phyloP scores from a whole-genome alignment of 2,113 vertebrate genomes.

The Gallinago jamesoni region DNA sequence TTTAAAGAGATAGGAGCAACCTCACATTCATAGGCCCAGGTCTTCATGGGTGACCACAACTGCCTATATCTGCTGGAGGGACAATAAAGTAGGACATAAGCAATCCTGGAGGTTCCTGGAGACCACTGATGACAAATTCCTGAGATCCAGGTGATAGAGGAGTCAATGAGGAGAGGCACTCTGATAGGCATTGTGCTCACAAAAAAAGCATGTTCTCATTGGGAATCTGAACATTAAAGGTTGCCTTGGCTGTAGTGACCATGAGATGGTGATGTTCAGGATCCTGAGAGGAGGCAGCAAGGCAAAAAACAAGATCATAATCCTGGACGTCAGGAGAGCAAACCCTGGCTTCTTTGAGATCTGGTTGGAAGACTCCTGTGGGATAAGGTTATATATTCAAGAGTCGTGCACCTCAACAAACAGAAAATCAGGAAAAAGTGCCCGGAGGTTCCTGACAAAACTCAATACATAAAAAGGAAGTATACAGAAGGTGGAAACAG shows the following conservation, averaged over 20 bases:
- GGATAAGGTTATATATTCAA: no score
- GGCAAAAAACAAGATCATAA: background rate
- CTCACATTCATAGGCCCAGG: background rate
- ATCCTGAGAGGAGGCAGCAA: background rate
- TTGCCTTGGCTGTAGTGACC: background rate
- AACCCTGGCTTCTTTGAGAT: background rate
- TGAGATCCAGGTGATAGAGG: background rate
- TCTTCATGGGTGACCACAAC: background rate
- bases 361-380: background rate
- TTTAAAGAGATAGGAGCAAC: background rate
- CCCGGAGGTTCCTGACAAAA: background rate
- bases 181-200: background rate
- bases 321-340: background rate
- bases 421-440: background rate
- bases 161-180: background rate
- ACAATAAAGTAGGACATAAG: background rate
- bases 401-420: background rate
- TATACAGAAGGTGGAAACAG: background rate
- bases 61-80: background rate
- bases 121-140: background rate
- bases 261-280: background rate
- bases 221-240: background rate
- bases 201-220: background rate
- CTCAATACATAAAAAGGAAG: background rate
- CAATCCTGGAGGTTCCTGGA: background rate